Evolutionary conservation across 2,888 invertebrate genomes (phyloP).

Genomic region (Petrolisthes manimaculis): DNA sequence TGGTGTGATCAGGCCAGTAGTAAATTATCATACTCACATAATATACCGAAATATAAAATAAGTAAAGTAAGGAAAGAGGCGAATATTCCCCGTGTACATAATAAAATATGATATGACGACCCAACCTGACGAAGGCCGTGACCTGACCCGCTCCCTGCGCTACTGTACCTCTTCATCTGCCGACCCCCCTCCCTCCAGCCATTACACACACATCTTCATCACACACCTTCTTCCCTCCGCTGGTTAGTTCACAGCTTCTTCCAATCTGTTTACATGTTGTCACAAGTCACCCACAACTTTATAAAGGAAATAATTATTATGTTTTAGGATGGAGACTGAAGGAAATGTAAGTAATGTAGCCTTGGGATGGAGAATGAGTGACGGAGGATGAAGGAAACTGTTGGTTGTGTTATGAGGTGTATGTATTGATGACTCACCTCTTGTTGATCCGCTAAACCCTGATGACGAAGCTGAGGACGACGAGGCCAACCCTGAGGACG

Average conservation of each 20-base stretch:
- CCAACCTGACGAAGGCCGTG: too few relatives aligned
- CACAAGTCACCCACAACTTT: not conserved
- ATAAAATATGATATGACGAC: too few relatives aligned
- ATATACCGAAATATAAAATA: too few relatives aligned
- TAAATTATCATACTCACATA: too few relatives aligned
- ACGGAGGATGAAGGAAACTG: not conserved
- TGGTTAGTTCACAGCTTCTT: not conserved
- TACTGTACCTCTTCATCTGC: not conserved
- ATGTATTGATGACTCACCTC: slow-evolving; percentile 26
- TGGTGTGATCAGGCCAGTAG: too few relatives aligned
- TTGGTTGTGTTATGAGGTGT: not conserved
- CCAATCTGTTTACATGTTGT: not conserved
- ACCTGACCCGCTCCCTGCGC: not conserved
- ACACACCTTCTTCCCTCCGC: not conserved
- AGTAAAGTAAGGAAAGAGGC: too few relatives aligned
- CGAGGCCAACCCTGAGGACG: slow-evolving; percentile 18
- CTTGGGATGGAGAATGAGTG: too few relatives aligned
- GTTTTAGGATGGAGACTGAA: too few relatives aligned
- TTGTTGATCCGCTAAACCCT: slow-evolving; percentile 41
- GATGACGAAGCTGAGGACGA: slow-evolving; percentile 32
- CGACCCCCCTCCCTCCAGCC: not conserved
- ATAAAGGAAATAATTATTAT: slow-evolving; percentile 1
- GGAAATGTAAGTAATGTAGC: too few relatives aligned
- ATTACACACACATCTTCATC: not conserved
- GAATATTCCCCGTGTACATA: too few relatives aligned